Evolutionary conservation across 2,113 vertebrate genomes (phyloP).

Genomic region (Chamaetylas fuelleborni): DNA sequence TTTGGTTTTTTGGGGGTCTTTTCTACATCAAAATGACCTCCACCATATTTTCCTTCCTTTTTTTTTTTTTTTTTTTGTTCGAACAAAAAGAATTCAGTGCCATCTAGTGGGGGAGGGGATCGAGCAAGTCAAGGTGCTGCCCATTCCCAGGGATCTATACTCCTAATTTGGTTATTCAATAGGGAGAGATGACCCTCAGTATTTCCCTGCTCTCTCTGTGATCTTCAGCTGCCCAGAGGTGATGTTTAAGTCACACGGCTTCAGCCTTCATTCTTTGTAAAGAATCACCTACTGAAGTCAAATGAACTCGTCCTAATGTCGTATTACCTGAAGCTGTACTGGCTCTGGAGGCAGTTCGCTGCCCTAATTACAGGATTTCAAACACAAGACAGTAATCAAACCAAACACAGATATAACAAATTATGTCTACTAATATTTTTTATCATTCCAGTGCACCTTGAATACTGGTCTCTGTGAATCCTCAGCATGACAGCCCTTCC

Average conservation of each 20-base stretch:
- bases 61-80: not conserved
- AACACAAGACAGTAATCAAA: conserved; percentile 54
- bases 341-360: not conserved
- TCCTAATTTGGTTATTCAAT: not conserved
- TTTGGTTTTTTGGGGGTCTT: not conserved
- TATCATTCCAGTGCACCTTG: conserved; percentile 40
- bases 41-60: conserved; percentile 62
- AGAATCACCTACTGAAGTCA: not conserved
- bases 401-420: conserved; percentile 54
- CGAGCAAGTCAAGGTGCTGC: not conserved
- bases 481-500: not conserved
- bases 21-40: conserved; percentile 50
- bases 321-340: not conserved
- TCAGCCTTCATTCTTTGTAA: not conserved
- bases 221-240: not conserved
- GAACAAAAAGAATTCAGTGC: conserved; percentile 75
- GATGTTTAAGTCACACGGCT: not conserved
- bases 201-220: not conserved
- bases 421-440: conserved; percentile 55
- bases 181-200: not conserved
- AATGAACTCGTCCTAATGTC: not conserved
- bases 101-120: conserved; percentile 82
- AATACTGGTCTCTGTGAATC: not conserved
- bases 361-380: conserved; percentile 54
- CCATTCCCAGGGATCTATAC: not conserved